phyloP scores from a whole-genome alignment of 2,113 vertebrate genomes.

The Scomber colias region DNA sequence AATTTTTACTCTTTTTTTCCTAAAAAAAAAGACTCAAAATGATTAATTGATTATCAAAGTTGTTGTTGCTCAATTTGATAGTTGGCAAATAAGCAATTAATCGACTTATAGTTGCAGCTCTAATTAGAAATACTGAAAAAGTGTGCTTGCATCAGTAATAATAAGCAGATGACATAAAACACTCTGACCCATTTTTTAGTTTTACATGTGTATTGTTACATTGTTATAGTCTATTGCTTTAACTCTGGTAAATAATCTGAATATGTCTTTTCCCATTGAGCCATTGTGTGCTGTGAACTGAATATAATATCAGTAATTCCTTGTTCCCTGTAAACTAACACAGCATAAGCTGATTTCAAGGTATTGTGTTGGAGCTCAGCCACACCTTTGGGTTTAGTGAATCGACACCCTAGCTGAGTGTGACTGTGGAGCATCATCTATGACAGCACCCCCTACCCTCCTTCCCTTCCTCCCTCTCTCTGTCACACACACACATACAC shows the following conservation, averaged over 20 bases:
- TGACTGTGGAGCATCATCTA: slow-evolving; percentile 56
- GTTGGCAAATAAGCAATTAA: too few species aligned
- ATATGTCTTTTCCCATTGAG: background rate
- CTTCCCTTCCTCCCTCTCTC: too few species aligned
- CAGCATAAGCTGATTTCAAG: slow-evolving; percentile 53
- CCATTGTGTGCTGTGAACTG: too few species aligned
- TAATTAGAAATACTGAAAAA: too few species aligned
- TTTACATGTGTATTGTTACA: background rate
- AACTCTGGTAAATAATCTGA: too few species aligned
- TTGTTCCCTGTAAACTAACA: slow-evolving; percentile 38
- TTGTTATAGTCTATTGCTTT: background rate
- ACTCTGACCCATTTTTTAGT: background rate
- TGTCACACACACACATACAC: too few species aligned
- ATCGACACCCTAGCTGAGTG: slow-evolving; percentile 53
- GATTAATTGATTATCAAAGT: too few species aligned
- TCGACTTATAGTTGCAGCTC: too few species aligned
- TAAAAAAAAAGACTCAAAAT: too few species aligned
- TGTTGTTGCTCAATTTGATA: too few species aligned
- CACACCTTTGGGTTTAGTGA: slow-evolving; percentile 58
- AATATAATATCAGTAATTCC: slow-evolving; percentile 16
- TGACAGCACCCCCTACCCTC: slow-evolving; percentile 42
- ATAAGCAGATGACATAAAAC: background rate
- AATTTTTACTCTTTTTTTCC: too few species aligned
- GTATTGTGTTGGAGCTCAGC: slow-evolving; percentile 53
- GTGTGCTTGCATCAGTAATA: background rate